Conservation (phyloP, 1,140 invertebrate genomes). For the Plutomurus gul region DNA sequence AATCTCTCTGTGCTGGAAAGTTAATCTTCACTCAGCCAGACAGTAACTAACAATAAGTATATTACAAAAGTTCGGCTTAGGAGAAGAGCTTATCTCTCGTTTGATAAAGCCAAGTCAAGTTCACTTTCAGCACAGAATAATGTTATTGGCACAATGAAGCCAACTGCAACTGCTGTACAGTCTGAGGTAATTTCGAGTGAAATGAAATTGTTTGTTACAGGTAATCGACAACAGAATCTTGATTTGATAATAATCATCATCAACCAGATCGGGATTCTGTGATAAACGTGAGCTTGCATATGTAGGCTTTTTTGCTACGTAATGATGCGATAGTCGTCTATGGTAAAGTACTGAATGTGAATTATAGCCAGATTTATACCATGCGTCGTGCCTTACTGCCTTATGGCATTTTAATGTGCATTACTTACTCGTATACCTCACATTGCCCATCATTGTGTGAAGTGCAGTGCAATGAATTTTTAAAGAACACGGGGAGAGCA, state of each 20-base stretch:
- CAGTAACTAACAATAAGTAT: too few relatives aligned
- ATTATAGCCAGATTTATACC: not conserved
- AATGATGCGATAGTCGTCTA: not conserved
- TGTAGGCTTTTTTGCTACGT: not conserved
- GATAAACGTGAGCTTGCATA: conserved; percentile 1
- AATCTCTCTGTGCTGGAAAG: not conserved
- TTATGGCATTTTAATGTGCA: too few relatives aligned
- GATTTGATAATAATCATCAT: conserved; percentile 11
- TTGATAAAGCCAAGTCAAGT: not conserved
- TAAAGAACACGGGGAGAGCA: too few relatives aligned
- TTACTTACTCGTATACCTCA: too few relatives aligned
- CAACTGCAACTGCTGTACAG: too few relatives aligned
- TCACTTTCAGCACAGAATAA: conserved; percentile 4
- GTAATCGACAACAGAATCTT: conserved; percentile 11
- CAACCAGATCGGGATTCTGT: not conserved
- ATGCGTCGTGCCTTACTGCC: not conserved
- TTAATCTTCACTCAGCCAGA: too few relatives aligned
- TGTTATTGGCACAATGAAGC: too few relatives aligned
- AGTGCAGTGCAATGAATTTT: too few relatives aligned
- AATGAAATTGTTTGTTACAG: not conserved
- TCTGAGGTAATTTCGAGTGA: too few relatives aligned
- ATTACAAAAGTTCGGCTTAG: too few relatives aligned
- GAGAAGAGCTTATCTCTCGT: too few relatives aligned
- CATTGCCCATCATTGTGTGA: too few relatives aligned
- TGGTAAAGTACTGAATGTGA: not conserved